phyloP scores from a whole-genome alignment of 1,140 invertebrate species.

The Cherax quadricarinatus region DNA sequence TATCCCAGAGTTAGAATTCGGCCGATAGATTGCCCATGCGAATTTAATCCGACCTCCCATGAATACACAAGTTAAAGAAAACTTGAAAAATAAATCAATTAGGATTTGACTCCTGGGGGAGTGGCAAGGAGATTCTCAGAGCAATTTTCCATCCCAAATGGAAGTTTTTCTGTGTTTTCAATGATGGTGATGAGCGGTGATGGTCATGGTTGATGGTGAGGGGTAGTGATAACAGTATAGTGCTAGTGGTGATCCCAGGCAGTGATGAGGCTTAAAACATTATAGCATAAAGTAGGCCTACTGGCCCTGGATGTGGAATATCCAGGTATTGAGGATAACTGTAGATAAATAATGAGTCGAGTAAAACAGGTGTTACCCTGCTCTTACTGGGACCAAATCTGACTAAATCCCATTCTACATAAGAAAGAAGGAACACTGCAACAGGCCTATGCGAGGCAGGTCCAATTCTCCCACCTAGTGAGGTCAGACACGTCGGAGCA shows the following conservation, averaged over 20 bases:
- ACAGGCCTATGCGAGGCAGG: too few relatives aligned
- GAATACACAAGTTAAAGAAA: constrained; percentile 38
- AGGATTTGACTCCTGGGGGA: constrained; percentile 22
- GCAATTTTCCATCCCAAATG: background rate
- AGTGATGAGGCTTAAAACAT: too few relatives aligned
- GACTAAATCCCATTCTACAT: too few relatives aligned
- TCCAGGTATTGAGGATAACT: too few relatives aligned
- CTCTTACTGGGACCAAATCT: too few relatives aligned
- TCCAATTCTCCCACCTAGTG: too few relatives aligned
- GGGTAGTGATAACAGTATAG: background rate
- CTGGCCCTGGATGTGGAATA: too few relatives aligned
- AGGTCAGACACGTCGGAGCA: too few relatives aligned
- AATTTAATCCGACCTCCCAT: constrained; percentile 29
- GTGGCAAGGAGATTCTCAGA: background rate
- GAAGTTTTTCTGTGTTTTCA: background rate
- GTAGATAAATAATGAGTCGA: too few relatives aligned
- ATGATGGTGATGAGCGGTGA: background rate
- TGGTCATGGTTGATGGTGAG: background rate
- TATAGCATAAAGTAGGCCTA: too few relatives aligned
- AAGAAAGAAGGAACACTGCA: too few relatives aligned
- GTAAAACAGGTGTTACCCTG: too few relatives aligned
- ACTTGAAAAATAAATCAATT: constrained; percentile 29
- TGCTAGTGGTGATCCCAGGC: background rate
- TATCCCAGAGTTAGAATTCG: background rate
- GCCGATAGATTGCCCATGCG: constrained; percentile 4